Base-by-base conservation (phyloP, 2,888 invertebrate genomes). In the Octonoba sinensis region DNA sequence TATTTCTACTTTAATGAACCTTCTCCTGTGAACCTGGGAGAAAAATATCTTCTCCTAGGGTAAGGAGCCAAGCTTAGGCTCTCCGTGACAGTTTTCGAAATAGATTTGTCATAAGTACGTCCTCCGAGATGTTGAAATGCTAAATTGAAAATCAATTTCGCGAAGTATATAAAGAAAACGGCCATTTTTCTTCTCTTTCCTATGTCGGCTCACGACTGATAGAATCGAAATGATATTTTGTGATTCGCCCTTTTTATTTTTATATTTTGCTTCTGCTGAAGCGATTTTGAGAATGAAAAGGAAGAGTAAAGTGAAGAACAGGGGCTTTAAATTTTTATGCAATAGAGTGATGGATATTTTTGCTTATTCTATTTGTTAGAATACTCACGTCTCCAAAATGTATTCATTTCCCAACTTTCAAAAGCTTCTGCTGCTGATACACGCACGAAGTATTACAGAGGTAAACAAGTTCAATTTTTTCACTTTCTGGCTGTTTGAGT, bases 61-160 rank as follows among this genome's bases (percentile, higher is more conserved):
- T 8, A 36, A 36, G 36, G 36, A 8, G 11, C 36, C 36, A 11
- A 11, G 6, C 36, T 36, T 36, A 36, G 36, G 36, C 36, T 36
- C 36, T 8, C 36, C 6, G 36, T 36, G 36, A 36, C 36, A 75
- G 75, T 75, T 75, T 75, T 59, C 60, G 62, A 64, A 77, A 77
- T 77, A 69, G 76, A 77, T 77, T 77, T 77, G 76, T 77, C 69
- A 69, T 64, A 60, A 77, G 76, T 46, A 36, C 46, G 60, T 60
- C 51, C 27, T 75, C 16, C 57, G 57, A 57, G 66, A 56, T 67
- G 67, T 75, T 75, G 75, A 75, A 67, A 69, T 67, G 44, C 60
- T 60, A 75, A 75, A 75, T 75, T 67, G 75, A 75, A 75, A 75
- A 75, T 75, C 75, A 75, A 75, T 75, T 75, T 67, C 75, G 27